These are phyloP conservation scores for Zoanthus solanderi DNA, from an alignment of 92 coral and sea anemone species.

Conservation along the genomic window DNA sequence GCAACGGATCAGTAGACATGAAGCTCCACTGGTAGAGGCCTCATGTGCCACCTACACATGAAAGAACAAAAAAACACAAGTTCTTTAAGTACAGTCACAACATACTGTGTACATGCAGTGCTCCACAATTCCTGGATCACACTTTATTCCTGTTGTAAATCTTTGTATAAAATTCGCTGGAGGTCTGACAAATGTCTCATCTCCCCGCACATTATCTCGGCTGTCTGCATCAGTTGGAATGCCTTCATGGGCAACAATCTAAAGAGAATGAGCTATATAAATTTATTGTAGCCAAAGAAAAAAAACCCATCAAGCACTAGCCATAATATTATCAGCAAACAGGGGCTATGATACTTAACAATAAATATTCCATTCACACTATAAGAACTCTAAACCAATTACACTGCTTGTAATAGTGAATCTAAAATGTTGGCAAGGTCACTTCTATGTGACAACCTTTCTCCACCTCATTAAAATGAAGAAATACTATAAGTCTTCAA, in stretches of 20 bases:
- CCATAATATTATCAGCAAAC: too few relatives aligned
- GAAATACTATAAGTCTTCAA: too few relatives aligned
- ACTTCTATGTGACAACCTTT: too few relatives aligned
- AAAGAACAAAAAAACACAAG: too few relatives aligned
- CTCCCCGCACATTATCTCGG: conserved; percentile 28
- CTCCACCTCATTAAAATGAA: too few relatives aligned
- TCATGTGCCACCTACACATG: background rate
- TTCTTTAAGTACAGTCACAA: background rate
- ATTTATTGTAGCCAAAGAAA: too few relatives aligned
- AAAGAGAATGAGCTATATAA: background rate
- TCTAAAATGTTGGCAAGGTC: too few relatives aligned
- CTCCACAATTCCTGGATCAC: conserved; percentile 84
- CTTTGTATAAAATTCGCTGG: conserved; percentile 57
- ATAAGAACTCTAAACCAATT: too few relatives aligned
- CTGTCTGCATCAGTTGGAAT: conserved; percentile 24
- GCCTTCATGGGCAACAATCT: conserved; percentile 41
- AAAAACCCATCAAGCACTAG: background rate
- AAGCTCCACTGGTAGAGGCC: background rate
- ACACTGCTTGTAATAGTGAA: too few relatives aligned
- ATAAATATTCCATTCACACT: too few relatives aligned
- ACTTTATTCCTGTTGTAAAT: conserved; percentile 70
- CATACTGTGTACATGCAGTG: conserved; percentile 93
- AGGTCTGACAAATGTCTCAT: conserved; percentile 50
- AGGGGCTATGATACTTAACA: too few relatives aligned
- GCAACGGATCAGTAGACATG: too few relatives aligned